Conservation (phyloP, 2,113 vertebrate species). For the Amazona guildingii region DNA sequence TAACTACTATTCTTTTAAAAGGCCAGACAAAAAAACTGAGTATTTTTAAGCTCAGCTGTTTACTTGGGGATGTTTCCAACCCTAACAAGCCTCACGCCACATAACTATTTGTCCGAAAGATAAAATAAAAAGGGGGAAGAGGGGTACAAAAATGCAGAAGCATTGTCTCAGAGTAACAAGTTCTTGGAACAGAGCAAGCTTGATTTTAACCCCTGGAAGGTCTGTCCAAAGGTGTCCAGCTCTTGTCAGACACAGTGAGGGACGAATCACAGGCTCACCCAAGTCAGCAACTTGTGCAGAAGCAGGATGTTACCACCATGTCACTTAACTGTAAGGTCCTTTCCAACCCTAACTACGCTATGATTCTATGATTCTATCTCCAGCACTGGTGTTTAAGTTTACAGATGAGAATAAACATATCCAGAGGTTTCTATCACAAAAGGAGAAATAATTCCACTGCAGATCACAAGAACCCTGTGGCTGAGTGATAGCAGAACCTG, state of each 20-base stretch:
- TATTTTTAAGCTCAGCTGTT: slow-evolving; percentile 76
- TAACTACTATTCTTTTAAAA: slow-evolving; percentile 36
- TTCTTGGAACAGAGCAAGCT: slow-evolving; percentile 38
- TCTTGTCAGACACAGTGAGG: neutral
- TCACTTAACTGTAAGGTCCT: neutral
- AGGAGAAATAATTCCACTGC: slow-evolving; percentile 5
- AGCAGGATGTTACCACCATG: neutral
- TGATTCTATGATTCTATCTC: neutral
- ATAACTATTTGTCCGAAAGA: slow-evolving; percentile 54
- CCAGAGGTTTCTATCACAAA: slow-evolving; percentile 26
- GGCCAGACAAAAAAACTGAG: slow-evolving; percentile 32
- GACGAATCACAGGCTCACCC: neutral
- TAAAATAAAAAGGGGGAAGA: neutral
- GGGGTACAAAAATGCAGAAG: slow-evolving; percentile 43
- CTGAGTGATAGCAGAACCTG: slow-evolving; percentile 13
- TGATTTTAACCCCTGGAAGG: slow-evolving; percentile 25
- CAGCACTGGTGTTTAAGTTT: neutral
- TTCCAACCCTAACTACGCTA: no score
- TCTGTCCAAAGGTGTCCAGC: neutral
- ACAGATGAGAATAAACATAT: neutral
- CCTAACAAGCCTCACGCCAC: slow-evolving; percentile 67
- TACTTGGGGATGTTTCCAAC: slow-evolving; percentile 74
- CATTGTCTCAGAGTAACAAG: slow-evolving; percentile 61
- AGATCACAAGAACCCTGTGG: neutral
- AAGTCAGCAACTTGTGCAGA: slow-evolving; percentile 16